phyloP scores from a whole-genome alignment of 2,113 vertebrate genomes.

The Scopus umbretta region DNA sequence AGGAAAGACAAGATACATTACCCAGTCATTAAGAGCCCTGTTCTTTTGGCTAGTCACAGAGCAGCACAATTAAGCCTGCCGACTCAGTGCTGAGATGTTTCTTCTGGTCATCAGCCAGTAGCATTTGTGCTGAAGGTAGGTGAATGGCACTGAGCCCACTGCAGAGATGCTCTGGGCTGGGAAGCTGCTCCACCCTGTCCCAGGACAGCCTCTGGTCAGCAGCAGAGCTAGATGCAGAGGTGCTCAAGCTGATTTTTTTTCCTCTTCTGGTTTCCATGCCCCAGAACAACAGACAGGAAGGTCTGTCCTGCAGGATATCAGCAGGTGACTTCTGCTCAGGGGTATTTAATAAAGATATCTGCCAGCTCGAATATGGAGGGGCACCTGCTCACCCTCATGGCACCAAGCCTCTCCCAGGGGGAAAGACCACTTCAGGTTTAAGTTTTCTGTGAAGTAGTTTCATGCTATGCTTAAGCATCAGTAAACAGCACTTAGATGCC shows the following conservation, averaged over 20 bases:
- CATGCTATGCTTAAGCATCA: background rate
- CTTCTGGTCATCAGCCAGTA: background rate
- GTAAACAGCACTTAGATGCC: background rate
- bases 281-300: background rate
- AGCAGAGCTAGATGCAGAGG: background rate
- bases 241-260: background rate
- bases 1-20: background rate
- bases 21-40: background rate
- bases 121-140: background rate
- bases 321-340: background rate
- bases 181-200: background rate
- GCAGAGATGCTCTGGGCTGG: background rate
- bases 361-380: background rate
- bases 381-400: background rate
- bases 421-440: too few species aligned
- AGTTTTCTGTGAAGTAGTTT: background rate
- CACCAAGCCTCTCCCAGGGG: background rate
- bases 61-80: background rate
- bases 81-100: background rate
- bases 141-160: fast-evolving
- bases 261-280: background rate
- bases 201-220: background rate
- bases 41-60: background rate
- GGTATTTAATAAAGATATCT: background rate
- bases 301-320: background rate